Evolutionary conservation across 2,113 vertebrate genomes (phyloP), one percentile per base, ranked within the genome.

Genomic region (Sebastes fasciatus): DNA sequence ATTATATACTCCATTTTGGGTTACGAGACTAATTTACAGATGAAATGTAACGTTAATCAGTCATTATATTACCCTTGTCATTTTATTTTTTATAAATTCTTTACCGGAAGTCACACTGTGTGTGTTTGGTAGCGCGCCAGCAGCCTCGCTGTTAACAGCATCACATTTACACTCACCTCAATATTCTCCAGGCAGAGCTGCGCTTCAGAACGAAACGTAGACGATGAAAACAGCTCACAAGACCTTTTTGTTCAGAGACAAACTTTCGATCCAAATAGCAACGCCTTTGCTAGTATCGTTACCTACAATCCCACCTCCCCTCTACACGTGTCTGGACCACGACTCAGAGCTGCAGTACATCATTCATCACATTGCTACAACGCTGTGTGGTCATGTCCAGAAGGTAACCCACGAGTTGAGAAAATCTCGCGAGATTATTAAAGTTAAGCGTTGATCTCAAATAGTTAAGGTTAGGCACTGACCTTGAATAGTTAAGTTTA

Each of bases 141-240:
- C 66, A 74, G 4, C 54, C 19, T 62, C 40, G 26, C 34, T 13
- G 1, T 23, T 2, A 16, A 60, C 23, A 63, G 79, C 57, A 76
- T 84, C 70, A 74, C 2, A 80, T 76, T 74, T 85, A 48, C 83
- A 86, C 91, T 87, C 64, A 89, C 90, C 91, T 19, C 77, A 79
- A 90, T 88, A 68, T 40, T 76, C 34, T 34, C 61, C 55, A 1
- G 4, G 12, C 73, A 80, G 62, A 77, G 71, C 40, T 40, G 10
- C 43, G 34, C 11, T 60, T 34, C 10, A 9, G 43, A 72, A 65
- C 10, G 68, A 62, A 52, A 2, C 7, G 34, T 12, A 6, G 58
- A 54, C 66, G 19, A 52, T 14, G 10, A n/a, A 64, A 52, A 73
- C 14, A 12, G 21, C 1, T 45, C 9, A 40, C 34, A 13, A 13